Evolutionary conservation across 1,140 invertebrate species (phyloP).

Genomic region (Pseudomyrmex concolor): DNA sequence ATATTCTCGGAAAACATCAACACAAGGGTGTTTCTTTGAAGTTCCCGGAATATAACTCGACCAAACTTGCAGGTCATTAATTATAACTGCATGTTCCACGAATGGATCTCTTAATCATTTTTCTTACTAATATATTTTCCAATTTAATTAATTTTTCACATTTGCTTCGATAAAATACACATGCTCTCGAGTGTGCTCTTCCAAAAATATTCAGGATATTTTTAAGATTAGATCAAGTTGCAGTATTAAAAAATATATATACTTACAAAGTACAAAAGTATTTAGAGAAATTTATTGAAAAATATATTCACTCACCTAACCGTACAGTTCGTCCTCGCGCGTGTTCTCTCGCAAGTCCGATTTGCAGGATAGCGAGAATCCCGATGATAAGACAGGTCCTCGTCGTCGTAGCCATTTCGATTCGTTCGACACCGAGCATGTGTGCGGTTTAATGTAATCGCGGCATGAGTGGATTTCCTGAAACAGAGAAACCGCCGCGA

Average conservation of each 20-base stretch:
- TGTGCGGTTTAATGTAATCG: constrained; percentile 64
- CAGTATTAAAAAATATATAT: too few species aligned
- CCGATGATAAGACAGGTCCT: constrained; percentile 71
- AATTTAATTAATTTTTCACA: background rate
- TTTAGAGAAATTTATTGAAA: background rate
- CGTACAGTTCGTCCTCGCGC: constrained; percentile 69
- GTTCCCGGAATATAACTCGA: constrained; percentile 27
- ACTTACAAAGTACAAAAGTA: too few species aligned
- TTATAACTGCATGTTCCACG: background rate
- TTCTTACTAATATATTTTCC: too few species aligned
- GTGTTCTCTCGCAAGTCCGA: constrained; percentile 64
- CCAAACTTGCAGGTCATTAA: constrained; percentile 13
- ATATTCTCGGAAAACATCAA: constrained; percentile 6
- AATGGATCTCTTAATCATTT: constrained; percentile 7
- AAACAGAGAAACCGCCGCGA: constrained; percentile 67
- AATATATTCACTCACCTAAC: constrained; percentile 74
- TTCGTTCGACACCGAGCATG: constrained; percentile 62
- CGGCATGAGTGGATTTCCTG: constrained; percentile 76
- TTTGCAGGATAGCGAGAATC: constrained; percentile 71
- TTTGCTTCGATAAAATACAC: background rate
- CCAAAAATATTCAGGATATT: too few species aligned
- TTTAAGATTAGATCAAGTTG: too few species aligned
- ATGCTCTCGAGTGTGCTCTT: too few species aligned
- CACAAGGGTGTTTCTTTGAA: constrained; percentile 6
- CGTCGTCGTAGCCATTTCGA: constrained; percentile 78